Evolutionary conservation across 2,888 invertebrate genomes (phyloP), one percentile per base, ranked within the genome.

Genomic region (Calliphora vomitoria): DNA sequence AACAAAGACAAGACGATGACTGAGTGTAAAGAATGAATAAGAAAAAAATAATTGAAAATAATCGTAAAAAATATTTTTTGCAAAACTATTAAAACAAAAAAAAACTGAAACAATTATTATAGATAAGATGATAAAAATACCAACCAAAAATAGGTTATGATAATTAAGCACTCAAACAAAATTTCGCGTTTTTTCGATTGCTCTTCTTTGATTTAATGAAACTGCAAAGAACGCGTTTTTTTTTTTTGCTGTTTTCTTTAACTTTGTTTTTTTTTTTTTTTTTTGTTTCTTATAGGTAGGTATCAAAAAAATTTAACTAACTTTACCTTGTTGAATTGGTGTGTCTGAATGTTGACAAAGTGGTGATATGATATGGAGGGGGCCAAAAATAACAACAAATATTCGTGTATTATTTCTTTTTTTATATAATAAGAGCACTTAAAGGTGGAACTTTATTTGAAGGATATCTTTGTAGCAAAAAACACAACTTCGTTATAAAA

Each of bases 351-450:
- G 38, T 20, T 68, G 20, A 55, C 53, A 55, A 44, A 55, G 15
- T 25, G 41, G 1, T 53, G 31, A 53, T 72, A 68, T 69, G 76
- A 35, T 44, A 44, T 53, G 53, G n/a, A 31, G 20, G 13, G 25
- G 20, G 72, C 13, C 8, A 41, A 79, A 41, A 74, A 74, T 66
- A 44, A 58, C 35, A 50, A 69, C 6, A 69, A 69, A 71, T 41
- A 58, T 0, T 44, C 62, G 69, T 80, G 66, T 66, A 71, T n/a
- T 66, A 71, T n/a, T 50, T 80, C 50, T 20, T 10, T 71, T 64
- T 71, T 80, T 89, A 90, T 89, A 88, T 90, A 89, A 91, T 90
- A 92, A 87, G 89, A 88, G 88, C 90, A 91, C 90, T 90, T 90
- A 86, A 87, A 71, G 79, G 81, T 90, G 68, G 86, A 89, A 82